Percentiles rank a stretch among this genome's conserved stretches.
Conservation (phyloP, 2,888 invertebrate genomes). For the Drepana falcataria region DNA sequence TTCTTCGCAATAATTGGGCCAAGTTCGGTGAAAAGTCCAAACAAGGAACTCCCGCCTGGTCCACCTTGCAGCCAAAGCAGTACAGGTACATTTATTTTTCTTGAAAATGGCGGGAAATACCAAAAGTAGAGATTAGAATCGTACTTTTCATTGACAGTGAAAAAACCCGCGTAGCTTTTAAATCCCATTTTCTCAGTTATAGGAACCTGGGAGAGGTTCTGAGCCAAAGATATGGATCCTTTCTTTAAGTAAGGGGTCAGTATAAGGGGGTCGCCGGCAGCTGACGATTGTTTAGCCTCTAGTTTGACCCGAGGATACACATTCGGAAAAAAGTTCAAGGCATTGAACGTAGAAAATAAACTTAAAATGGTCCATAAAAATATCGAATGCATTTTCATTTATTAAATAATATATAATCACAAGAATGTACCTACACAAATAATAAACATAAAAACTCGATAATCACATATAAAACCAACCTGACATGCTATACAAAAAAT, state of each 20-base stretch:
- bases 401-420: not conserved
- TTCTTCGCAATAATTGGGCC: slow-evolving; percentile 76
- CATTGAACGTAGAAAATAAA: slow-evolving; percentile 11
- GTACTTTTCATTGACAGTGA: slow-evolving; percentile 78
- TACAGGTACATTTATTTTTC: slow-evolving; percentile 60
- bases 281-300: slow-evolving; percentile 22
- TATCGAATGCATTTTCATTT: not conserved
- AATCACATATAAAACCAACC: too few relatives aligned
- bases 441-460: not conserved
- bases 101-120: slow-evolving; percentile 79
- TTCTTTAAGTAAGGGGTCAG: slow-evolving; percentile 78
- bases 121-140: slow-evolving; percentile 82
- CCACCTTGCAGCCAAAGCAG: slow-evolving; percentile 80
- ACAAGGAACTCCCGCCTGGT: slow-evolving; percentile 76
- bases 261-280: slow-evolving; percentile 69
- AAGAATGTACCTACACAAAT: not conserved
- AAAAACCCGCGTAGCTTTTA: slow-evolving; percentile 79
- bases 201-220: slow-evolving; percentile 51
- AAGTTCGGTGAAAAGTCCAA: slow-evolving; percentile 78
- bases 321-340: slow-evolving; percentile 35
- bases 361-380: slow-evolving; percentile 6
- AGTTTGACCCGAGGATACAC: slow-evolving; percentile 56
- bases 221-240: slow-evolving; percentile 68
- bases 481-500: too few relatives aligned
- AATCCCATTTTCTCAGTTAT: slow-evolving; percentile 56